phyloP scores from a whole-genome alignment of 2,888 invertebrate genomes.

The Charanyca ferruginea region DNA sequence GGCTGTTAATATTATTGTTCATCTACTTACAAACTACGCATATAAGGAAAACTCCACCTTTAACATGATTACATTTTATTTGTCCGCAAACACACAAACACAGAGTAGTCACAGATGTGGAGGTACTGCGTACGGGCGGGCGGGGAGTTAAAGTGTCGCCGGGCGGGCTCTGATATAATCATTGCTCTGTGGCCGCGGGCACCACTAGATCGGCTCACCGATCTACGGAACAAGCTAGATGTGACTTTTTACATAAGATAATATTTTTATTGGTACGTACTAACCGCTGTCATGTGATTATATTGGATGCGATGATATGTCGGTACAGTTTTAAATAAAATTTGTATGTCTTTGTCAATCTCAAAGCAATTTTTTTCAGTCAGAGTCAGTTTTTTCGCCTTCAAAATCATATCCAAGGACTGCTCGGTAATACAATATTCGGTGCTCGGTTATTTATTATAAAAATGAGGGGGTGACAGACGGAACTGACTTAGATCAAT shows the following conservation, averaged over 20 bases:
- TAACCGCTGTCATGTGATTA: no score
- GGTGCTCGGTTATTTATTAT: no score
- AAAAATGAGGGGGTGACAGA: no score
- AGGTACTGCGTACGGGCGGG: constrained; percentile 21
- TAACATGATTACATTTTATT: constrained; percentile 38
- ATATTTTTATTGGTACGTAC: no score
- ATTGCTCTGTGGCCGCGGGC: constrained; percentile 62
- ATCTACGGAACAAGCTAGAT: constrained; percentile 41
- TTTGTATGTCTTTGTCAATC: no score
- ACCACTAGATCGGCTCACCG: constrained; percentile 20
- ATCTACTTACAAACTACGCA: background rate
- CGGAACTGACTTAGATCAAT: no score
- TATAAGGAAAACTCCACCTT: background rate
- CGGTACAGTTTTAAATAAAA: no score
- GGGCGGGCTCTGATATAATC: constrained; percentile 53
- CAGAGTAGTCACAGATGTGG: constrained; percentile 30
- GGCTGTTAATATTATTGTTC: background rate
- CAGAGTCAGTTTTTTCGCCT: no score
- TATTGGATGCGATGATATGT: no score
- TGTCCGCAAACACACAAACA: constrained; percentile 30
- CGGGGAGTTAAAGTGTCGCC: constrained; percentile 50
- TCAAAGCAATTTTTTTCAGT: no score
- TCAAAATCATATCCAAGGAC: no score
- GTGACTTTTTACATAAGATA: background rate
- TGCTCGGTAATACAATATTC: no score